Evolutionary conservation across 2,888 invertebrate genomes (phyloP).

Genomic region (Yponomeuta malinellus): DNA sequence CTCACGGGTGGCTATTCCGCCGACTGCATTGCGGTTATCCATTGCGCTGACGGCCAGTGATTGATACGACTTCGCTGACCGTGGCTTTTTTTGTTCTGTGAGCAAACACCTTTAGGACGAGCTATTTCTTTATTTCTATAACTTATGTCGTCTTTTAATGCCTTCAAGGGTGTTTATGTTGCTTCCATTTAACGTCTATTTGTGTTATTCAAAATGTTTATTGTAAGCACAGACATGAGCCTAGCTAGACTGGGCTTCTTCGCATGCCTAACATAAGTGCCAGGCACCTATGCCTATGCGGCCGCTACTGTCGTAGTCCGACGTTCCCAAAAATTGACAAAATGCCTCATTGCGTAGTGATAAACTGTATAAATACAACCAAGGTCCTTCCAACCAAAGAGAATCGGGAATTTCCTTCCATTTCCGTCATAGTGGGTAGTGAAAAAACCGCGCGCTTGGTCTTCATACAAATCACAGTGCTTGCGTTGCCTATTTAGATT

Average conservation of each 20-base stretch:
- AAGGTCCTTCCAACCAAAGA: too few relatives aligned
- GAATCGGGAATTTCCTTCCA: too few relatives aligned
- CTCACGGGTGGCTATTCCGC: neutral
- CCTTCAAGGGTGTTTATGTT: neutral
- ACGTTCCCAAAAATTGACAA: too few relatives aligned
- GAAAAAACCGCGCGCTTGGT: too few relatives aligned
- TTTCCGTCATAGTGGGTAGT: neutral
- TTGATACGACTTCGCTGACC: neutral
- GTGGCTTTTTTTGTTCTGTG: neutral
- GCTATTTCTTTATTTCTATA: neutral
- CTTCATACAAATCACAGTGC: too few relatives aligned
- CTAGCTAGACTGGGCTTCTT: too few relatives aligned
- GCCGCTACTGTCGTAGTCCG: too few relatives aligned
- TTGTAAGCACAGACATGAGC: neutral
- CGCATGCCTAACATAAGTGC: too few relatives aligned
- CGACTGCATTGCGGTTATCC: constrained; percentile 1
- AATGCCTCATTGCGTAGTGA: too few relatives aligned
- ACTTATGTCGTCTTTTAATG: neutral
- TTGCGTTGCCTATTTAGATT: too few relatives aligned
- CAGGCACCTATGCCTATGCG: too few relatives aligned
- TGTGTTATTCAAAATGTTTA: neutral
- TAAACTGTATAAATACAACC: too few relatives aligned
- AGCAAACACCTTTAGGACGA: neutral
- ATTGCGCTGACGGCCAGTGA: neutral
- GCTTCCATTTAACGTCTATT: neutral